Evolutionary conservation across 1,140 invertebrate species (phyloP).

Genomic region (Trichomalopsis sarcophagae): DNA sequence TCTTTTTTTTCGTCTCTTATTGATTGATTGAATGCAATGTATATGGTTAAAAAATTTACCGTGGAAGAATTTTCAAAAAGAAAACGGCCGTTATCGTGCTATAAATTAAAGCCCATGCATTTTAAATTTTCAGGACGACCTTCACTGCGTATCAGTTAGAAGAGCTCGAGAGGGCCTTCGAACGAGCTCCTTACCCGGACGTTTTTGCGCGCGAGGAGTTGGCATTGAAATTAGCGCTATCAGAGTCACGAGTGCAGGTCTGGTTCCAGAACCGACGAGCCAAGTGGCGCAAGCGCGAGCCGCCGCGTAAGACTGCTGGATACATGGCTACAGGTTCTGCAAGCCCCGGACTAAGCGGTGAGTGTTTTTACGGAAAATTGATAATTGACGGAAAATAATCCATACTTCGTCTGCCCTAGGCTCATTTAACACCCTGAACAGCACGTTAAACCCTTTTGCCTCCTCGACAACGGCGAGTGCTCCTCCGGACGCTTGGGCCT

Average conservation of each 20-base stretch:
- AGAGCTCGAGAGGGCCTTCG: slow-evolving; percentile 94
- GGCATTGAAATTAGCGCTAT: slow-evolving; percentile 91
- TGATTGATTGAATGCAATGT: no score
- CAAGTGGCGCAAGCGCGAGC: slow-evolving; percentile 98
- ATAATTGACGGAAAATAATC: no score
- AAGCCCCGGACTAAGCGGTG: slow-evolving; percentile 75
- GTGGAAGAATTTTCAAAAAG: no score
- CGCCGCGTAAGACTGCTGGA: slow-evolving; percentile 93
- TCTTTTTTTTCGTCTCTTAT: no score
- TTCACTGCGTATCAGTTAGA: slow-evolving; percentile 97
- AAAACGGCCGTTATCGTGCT: no score
- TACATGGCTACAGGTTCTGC: slow-evolving; percentile 76
- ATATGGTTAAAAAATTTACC: no score
- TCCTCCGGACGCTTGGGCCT: slow-evolving; percentile 84
- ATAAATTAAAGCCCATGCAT: background rate
- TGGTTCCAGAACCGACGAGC: slow-evolving; percentile 96
- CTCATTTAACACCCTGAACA: slow-evolving; percentile 79
- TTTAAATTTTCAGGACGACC: slow-evolving; percentile 85
- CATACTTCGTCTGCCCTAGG: slow-evolving; percentile 62
- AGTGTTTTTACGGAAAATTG: background rate
- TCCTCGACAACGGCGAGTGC: slow-evolving; percentile 78
- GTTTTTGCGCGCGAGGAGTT: slow-evolving; percentile 96
- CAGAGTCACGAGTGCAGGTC: slow-evolving; percentile 95
- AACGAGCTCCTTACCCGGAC: slow-evolving; percentile 96
- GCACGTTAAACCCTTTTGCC: slow-evolving; percentile 81